Evolutionary conservation across 2,888 invertebrate species (phyloP).

Genomic region (Globia sparganii): DNA sequence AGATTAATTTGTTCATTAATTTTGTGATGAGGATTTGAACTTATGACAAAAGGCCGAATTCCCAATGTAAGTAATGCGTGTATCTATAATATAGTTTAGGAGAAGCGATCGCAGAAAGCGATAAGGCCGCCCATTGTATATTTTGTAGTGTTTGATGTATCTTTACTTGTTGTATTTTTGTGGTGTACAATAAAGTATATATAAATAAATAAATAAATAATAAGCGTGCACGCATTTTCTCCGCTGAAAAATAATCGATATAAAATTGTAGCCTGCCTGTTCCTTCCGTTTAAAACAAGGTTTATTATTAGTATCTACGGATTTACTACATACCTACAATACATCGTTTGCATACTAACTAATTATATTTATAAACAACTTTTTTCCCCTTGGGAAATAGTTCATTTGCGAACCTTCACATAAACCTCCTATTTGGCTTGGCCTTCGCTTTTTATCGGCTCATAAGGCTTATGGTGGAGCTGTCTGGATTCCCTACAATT

Average conservation of each 20-base stretch:
- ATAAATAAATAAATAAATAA: no score
- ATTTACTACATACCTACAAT: constrained; percentile 10
- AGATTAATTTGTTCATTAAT: not conserved
- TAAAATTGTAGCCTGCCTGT: constrained; percentile 1
- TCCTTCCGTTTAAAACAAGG: constrained; percentile 27
- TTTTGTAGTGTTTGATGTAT: no score
- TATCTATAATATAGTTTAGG: not conserved
- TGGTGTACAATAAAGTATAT: no score
- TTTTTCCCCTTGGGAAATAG: constrained; percentile 48
- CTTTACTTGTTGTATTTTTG: no score
- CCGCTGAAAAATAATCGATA: not conserved
- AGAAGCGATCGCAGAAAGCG: no score
- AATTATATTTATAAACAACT: constrained; percentile 37
- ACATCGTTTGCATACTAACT: constrained; percentile 36
- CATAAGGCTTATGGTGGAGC: constrained; percentile 35
- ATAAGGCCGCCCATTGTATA: no score
- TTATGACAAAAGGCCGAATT: not conserved
- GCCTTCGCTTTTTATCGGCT: constrained; percentile 58
- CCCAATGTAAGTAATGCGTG: no score
- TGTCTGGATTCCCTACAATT: constrained; percentile 31
- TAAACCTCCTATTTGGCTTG: constrained; percentile 33
- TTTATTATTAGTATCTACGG: constrained; percentile 16
- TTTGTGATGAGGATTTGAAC: not conserved
- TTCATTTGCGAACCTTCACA: constrained; percentile 50
- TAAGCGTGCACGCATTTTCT: constrained; percentile 6